Evolutionary conservation across 2,113 vertebrate genomes (phyloP).

Genomic region (Oreochromis tanganicae): DNA sequence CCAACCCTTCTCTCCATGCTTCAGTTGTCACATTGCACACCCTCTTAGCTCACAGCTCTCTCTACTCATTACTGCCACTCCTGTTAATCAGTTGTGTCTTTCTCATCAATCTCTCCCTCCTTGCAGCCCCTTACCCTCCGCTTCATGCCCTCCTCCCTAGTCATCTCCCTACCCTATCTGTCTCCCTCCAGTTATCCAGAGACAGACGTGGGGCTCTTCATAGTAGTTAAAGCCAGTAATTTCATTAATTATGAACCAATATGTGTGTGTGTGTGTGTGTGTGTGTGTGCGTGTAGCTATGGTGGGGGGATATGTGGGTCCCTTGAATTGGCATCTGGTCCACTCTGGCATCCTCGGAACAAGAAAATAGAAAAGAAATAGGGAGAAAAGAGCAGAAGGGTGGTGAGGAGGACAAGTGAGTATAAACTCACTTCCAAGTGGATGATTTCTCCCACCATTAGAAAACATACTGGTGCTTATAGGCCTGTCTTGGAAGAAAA

Average conservation of each 20-base stretch:
- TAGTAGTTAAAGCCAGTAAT: slow-evolving; percentile 93
- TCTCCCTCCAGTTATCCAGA: slow-evolving; percentile 44
- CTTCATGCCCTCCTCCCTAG: background rate
- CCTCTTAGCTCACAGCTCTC: background rate
- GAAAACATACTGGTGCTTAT: background rate
- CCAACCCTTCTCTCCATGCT: background rate
- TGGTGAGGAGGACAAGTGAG: background rate
- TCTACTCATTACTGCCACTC: slow-evolving; percentile 32
- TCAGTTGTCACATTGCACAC: background rate
- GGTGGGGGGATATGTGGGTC: background rate
- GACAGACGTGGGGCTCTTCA: slow-evolving; percentile 73
- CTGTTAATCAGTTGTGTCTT: slow-evolving; percentile 49
- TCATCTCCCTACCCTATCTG: slow-evolving; percentile 2
- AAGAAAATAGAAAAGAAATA: background rate
- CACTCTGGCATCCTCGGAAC: slow-evolving; percentile 25
- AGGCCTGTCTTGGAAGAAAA: background rate
- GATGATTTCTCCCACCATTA: background rate
- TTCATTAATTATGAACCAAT: slow-evolving; percentile 97
- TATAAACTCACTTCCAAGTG: background rate
- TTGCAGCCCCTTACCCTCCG: background rate
- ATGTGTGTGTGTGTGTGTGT: slow-evolving; percentile 67
- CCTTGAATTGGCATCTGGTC: slow-evolving; percentile 90
- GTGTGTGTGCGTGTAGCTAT: slow-evolving; percentile 58
- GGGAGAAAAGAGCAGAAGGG: background rate
- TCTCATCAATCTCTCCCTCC: slow-evolving; percentile 42